Percentiles rank a stretch among this genome's conserved stretches.
Conservation (phyloP, 1,140 invertebrate genomes). For the Meloidogyne floridensis region DNA sequence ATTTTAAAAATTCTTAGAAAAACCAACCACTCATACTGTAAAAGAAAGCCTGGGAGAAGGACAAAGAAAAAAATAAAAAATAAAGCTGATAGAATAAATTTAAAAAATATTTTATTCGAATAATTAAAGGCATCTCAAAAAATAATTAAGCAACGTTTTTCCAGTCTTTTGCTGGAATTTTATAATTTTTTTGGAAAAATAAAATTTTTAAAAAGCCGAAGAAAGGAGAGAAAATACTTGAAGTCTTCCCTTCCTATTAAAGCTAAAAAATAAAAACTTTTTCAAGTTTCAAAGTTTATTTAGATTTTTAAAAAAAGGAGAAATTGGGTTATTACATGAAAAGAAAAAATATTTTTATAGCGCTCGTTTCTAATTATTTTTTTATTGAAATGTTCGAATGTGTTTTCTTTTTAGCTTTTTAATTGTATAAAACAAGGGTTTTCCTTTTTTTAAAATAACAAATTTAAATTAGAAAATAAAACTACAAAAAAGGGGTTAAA, state of each 20-base stretch:
- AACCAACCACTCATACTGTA: neutral
- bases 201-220: neutral
- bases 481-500: no score
- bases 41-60: neutral
- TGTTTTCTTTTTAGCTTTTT: neutral
- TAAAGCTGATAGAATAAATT: neutral
- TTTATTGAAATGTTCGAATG: neutral
- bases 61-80: neutral
- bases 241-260: neutral
- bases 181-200: neutral
- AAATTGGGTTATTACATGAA: slow-evolving; percentile 9
- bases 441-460: neutral
- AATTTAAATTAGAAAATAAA: neutral
- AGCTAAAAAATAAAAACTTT: neutral
- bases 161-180: no score
- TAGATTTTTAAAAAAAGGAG: neutral
- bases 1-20: neutral
- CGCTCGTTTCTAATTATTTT: neutral
- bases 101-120: neutral
- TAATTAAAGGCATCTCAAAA: neutral
- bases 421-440: neutral
- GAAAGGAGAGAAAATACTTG: neutral
- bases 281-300: slow-evolving; percentile 10
- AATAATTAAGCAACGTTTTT: no score
- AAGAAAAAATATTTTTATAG: neutral